Evolutionary conservation across 2,888 invertebrate genomes (phyloP).

Genomic region (Neria commutata): DNA sequence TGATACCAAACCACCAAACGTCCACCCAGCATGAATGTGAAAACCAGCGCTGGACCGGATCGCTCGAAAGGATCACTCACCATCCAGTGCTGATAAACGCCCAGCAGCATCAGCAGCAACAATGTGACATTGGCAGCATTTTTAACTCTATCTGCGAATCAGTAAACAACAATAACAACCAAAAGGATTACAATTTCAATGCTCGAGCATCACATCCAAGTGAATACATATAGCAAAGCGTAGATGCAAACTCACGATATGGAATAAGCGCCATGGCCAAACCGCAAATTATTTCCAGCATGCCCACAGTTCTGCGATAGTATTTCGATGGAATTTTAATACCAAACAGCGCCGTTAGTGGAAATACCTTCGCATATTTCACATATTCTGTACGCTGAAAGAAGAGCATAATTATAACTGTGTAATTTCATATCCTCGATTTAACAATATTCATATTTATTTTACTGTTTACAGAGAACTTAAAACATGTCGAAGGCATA

Average conservation of each 20-base stretch:
- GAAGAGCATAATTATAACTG: slow-evolving; percentile 14
- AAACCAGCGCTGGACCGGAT: slow-evolving; percentile 87
- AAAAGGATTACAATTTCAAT: slow-evolving; percentile 4
- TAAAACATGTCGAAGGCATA: slow-evolving; percentile 13
- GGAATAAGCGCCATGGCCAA: slow-evolving; percentile 82
- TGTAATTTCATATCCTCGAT: slow-evolving; percentile 10
- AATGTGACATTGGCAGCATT: slow-evolving; percentile 87
- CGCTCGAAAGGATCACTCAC: slow-evolving; percentile 91
- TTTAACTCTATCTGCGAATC: slow-evolving; percentile 82
- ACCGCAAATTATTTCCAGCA: slow-evolving; percentile 84
- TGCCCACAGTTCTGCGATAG: slow-evolving; percentile 85
- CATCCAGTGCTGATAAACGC: slow-evolving; percentile 92
- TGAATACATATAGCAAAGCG: background rate
- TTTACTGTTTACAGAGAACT: slow-evolving; percentile 8
- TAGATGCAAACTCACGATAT: slow-evolving; percentile 70
- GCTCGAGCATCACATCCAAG: no score
- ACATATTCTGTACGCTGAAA: slow-evolving; percentile 90
- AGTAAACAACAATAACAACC: background rate
- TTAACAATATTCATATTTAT: background rate
- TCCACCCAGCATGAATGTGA: slow-evolving; percentile 90
- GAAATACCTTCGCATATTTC: slow-evolving; percentile 95
- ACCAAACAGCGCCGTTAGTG: slow-evolving; percentile 78
- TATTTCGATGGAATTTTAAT: slow-evolving; percentile 91
- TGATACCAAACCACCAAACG: slow-evolving; percentile 81
- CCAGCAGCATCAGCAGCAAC: slow-evolving; percentile 82